Base-by-base conservation (phyloP, 2,888 invertebrate genomes). In the Liposcelis brunnea region DNA sequence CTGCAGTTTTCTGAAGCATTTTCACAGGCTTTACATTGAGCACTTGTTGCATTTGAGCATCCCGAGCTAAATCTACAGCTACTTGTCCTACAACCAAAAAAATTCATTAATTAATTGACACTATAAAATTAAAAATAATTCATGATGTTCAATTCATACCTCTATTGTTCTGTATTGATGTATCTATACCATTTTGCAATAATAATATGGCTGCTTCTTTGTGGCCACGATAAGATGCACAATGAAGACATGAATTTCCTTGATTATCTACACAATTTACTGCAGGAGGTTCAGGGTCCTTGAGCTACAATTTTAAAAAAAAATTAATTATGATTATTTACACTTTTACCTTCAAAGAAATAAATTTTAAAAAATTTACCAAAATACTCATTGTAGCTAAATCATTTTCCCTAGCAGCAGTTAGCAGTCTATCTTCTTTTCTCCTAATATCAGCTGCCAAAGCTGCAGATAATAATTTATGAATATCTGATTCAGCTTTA, bases 191-290 rank as follows among this genome's bases (percentile, higher is more conserved):
- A 55, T 75, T 74, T 59, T 79, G 77, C 38, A 79, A 60, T 5
- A 79, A 59, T 2, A 75, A 56, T 2, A 77, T 72, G 0, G 76
- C 77, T 6, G 72, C 66, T 45, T 74, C 67, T 37, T 74, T 71
- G 54, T 76, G 75, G 0, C 75, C 76, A 11, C 77, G 58, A 55
- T 76, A 75, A 1, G 78, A 71, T 1, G 74, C 75, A 54, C 74
- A 72, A 56, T 79, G 78, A 2, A 78, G 61, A 31, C 75, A 71
- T 1, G 76, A 72, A 61, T 78, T 78, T 43, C 77, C 77, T 54
- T 70, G 72, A 1, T 64, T 61, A 56, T 78, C 78, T 43, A 69
- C 66, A 54, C 74, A 74, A 61, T 77, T 76, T 44, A 77, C 72
- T 52, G 71, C 74, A 1, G 74, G 72, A 0, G 74, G 66, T 50